phyloP scores from a whole-genome alignment of 2,888 invertebrate genomes.

The Pseudococcus viburni region DNA sequence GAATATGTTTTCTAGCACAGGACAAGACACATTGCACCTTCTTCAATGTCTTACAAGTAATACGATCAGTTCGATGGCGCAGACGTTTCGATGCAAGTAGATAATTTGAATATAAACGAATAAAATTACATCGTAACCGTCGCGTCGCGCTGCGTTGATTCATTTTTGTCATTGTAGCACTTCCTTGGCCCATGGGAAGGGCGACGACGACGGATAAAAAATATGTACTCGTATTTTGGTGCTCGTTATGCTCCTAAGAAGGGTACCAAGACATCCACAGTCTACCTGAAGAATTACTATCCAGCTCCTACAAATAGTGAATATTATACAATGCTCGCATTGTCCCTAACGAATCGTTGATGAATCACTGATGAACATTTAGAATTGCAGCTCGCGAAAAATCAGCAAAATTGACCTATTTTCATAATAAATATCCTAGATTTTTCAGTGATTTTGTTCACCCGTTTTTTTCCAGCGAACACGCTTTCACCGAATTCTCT shows the following conservation, averaged over 20 bases:
- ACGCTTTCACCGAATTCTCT: no score
- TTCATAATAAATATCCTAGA: no score
- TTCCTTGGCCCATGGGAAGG: not conserved
- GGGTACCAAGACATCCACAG: no score
- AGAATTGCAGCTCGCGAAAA: no score
- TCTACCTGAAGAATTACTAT: no score
- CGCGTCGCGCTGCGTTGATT: not conserved
- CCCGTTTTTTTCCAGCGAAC: no score
- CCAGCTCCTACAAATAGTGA: no score
- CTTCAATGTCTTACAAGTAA: not conserved
- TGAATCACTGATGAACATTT: no score
- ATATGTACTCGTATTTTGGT: not conserved
- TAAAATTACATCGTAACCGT: not conserved
- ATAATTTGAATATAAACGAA: constrained; percentile 1
- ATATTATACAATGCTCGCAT: no score
- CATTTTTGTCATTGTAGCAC: not conserved
- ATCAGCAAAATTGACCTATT: no score
- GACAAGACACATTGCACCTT: not conserved
- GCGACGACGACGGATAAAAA: not conserved
- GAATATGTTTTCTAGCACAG: not conserved
- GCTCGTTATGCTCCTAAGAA: not conserved
- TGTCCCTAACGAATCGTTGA: no score
- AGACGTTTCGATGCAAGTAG: not conserved
- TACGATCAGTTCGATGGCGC: not conserved
- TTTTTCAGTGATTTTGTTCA: no score